Conservation (phyloP, 2,888 invertebrate genomes). For the Ochlodes sylvanus region DNA sequence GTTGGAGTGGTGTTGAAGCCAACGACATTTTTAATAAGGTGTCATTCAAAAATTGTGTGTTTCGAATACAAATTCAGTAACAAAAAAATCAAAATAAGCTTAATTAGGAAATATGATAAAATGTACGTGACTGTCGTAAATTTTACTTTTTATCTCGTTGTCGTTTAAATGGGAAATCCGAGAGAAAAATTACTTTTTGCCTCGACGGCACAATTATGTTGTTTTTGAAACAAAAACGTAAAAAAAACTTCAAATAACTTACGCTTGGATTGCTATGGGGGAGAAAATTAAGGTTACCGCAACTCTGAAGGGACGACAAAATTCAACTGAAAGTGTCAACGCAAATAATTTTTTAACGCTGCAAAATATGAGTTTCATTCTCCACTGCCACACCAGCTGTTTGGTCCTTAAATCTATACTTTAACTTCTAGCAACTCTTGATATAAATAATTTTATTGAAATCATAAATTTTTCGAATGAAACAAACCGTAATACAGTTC, state of each 20-base stretch:
- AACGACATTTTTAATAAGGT: background rate
- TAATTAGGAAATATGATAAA: conserved; percentile 66
- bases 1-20: background rate
- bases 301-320: conserved; percentile 13
- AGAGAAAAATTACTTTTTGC: conserved; percentile 63
- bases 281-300: conserved; percentile 33
- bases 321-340: conserved; percentile 14
- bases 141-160: conserved; percentile 66
- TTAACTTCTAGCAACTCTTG: conserved; percentile 19
- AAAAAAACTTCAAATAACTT: conserved; percentile 49
- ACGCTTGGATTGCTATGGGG: conserved; percentile 27
- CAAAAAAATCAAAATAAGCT: conserved; percentile 57
- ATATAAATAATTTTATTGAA: conserved; percentile 34
- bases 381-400: conserved; percentile 8
- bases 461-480: conserved; percentile 39
- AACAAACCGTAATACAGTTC: conserved; percentile 41
- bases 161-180: conserved; percentile 64
- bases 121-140: conserved; percentile 67
- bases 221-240: conserved; percentile 52
- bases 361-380: background rate
- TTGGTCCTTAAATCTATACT: background rate
- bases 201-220: conserved; percentile 64
- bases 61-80: conserved; percentile 29
- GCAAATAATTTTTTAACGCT: conserved; percentile 19
- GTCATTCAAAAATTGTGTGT: conserved; percentile 15